Conservation (phyloP, 1,140 invertebrate genomes). For the Penaeus indicus region DNA sequence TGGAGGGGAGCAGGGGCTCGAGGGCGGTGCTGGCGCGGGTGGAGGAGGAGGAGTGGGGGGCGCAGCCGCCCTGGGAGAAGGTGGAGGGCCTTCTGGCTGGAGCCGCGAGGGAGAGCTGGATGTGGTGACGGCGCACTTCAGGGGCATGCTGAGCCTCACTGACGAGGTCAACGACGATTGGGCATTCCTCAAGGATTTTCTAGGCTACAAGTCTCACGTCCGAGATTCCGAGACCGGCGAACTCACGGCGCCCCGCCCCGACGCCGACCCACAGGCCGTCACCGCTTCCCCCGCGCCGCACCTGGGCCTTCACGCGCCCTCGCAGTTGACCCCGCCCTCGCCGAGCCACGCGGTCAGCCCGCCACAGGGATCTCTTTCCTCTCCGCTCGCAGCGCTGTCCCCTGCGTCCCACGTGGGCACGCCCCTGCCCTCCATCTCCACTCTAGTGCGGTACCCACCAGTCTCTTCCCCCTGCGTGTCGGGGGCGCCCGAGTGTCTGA, state of each 20-base stretch:
- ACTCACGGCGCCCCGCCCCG: background rate
- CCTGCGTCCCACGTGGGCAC: constrained; percentile 30
- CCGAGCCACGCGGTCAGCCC: constrained; percentile 9
- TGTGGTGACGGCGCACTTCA: constrained; percentile 55
- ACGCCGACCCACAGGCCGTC: constrained; percentile 15
- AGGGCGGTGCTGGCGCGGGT: constrained; percentile 33
- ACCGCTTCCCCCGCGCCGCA: background rate
- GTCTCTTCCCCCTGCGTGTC: constrained; percentile 39
- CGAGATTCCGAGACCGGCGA: constrained; percentile 56
- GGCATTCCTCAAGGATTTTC: constrained; percentile 57
- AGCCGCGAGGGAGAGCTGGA: constrained; percentile 49
- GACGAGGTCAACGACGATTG: constrained; percentile 56
- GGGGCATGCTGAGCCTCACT: constrained; percentile 57
- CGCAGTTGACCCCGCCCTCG: constrained; percentile 30
- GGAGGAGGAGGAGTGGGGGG: constrained; percentile 20
- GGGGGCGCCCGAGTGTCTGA: constrained; percentile 35
- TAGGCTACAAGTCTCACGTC: constrained; percentile 46
- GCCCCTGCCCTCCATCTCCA: constrained; percentile 56
- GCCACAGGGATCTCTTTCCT: constrained; percentile 31
- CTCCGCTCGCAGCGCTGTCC: background rate
- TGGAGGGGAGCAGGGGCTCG: no score
- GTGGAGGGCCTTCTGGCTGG: constrained; percentile 1
- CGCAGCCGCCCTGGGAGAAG: constrained; percentile 21
- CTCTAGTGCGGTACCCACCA: constrained; percentile 40
- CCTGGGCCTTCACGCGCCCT: constrained; percentile 21